Conservation (phyloP, 1,140 invertebrate species). For the Choristoneura fumiferana region DNA sequence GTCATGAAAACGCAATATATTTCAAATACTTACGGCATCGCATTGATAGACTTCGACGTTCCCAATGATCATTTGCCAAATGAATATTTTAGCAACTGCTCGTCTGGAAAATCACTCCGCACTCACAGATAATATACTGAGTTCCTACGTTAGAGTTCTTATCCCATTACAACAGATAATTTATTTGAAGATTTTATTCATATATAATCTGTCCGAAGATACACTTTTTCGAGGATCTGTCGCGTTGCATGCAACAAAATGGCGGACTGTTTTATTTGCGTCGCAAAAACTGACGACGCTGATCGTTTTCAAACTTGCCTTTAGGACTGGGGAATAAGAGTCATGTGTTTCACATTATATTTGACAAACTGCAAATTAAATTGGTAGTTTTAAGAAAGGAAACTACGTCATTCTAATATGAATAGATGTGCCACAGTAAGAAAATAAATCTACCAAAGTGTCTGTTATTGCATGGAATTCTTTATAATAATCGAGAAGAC, state of each 20-base stretch:
- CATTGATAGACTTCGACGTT: background rate
- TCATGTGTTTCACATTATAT: no score
- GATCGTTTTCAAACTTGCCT: background rate
- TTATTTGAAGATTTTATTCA: constrained; percentile 8
- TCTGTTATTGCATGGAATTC: background rate
- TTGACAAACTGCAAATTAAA: background rate
- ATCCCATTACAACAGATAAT: constrained; percentile 15
- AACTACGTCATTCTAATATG: background rate
- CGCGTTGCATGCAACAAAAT: constrained; percentile 8
- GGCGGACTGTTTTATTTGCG: background rate
- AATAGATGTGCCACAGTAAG: background rate
- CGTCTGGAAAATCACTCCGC: constrained; percentile 13
- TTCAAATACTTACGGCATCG: background rate
- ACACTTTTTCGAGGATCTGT: constrained; percentile 17
- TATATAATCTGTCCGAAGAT: constrained; percentile 11
- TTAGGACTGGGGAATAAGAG: background rate
- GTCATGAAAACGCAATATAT: no score
- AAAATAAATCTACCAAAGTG: background rate
- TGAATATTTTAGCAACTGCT: constrained; percentile 3
- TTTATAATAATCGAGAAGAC: no score
- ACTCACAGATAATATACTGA: constrained; percentile 17
- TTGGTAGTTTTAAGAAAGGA: background rate
- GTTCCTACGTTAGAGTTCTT: background rate
- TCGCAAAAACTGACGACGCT: background rate
- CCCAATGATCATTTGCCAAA: background rate